Evolutionary conservation across 2,113 vertebrate species (phyloP).

Genomic region (Dromaius novaehollandiae): DNA sequence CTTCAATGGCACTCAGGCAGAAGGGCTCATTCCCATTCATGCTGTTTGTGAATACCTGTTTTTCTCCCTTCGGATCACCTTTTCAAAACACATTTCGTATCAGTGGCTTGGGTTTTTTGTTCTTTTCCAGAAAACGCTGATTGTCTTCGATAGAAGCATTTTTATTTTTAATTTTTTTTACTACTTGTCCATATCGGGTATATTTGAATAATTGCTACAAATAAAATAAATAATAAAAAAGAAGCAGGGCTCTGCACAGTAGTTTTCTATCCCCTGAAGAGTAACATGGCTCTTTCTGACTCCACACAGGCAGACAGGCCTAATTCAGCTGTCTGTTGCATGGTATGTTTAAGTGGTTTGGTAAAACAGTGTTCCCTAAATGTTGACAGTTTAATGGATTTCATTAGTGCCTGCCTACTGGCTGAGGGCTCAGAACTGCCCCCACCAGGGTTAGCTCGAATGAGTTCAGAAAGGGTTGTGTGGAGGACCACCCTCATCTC

Average conservation of each 20-base stretch:
- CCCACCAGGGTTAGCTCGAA: conserved; percentile 34
- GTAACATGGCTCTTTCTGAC: conserved; percentile 51
- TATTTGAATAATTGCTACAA: conserved; percentile 51
- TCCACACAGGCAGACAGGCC: conserved; percentile 60
- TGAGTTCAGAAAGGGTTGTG: not conserved
- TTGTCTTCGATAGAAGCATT: not conserved
- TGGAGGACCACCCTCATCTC: conserved; percentile 16
- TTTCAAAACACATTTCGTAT: not conserved
- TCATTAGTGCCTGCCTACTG: conserved; percentile 38
- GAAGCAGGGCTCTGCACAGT: conserved; percentile 17
- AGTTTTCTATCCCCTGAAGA: conserved; percentile 65
- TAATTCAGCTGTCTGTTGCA: conserved; percentile 63
- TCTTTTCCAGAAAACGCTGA: not conserved
- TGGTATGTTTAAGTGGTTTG: conserved; percentile 64
- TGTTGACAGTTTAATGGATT: conserved; percentile 72
- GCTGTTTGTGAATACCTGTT: not conserved
- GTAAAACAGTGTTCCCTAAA: conserved; percentile 65
- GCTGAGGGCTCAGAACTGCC: conserved; percentile 35
- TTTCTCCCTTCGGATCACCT: not conserved
- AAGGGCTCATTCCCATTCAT: not conserved
- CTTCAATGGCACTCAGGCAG: not conserved
- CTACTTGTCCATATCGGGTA: not conserved
- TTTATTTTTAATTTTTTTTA: not conserved
- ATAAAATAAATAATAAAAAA: conserved; percentile 23
- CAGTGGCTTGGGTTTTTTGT: not conserved